Percentiles rank a stretch among this genome's conserved stretches.
Evolutionary conservation across 2,113 vertebrate genomes (phyloP).

Genomic region (Thunnus maccoyii): DNA sequence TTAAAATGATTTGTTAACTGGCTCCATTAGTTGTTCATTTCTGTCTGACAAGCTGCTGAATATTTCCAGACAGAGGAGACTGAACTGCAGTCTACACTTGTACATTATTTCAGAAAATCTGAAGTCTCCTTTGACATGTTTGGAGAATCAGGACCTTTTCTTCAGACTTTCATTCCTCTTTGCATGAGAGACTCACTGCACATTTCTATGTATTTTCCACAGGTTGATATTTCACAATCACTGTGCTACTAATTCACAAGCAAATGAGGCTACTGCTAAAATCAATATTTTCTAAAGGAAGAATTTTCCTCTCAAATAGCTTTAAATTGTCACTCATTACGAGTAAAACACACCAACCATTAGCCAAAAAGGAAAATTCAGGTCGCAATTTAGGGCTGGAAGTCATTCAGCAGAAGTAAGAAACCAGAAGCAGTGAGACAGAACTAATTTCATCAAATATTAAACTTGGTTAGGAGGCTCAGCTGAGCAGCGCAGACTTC

Average conservation of each 20-base stretch:
- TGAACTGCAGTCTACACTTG: too few relatives aligned
- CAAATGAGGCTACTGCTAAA: conserved; percentile 3
- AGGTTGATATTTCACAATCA: background rate
- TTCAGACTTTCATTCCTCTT: background rate
- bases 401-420: conserved; percentile 63
- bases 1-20: background rate
- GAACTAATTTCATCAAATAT: conserved; percentile 88
- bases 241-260: background rate
- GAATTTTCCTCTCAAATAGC: conserved; percentile 20
- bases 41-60: background rate
- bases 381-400: conserved; percentile 44
- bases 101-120: background rate
- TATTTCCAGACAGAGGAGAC: background rate
- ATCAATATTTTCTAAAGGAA: conserved; percentile 3
- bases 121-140: background rate
- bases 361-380: conserved; percentile 30
- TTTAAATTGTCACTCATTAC: conserved; percentile 51
- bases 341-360: conserved; percentile 24
- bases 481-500: conserved; percentile 58
- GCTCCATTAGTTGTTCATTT: background rate
- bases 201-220: background rate
- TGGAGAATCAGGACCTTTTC: background rate
- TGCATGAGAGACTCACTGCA: background rate
- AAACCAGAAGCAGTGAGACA: conserved; percentile 74
- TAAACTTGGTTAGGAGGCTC: conserved; percentile 78